These are phyloP conservation scores for Vultur gryphus DNA, from an alignment of 2,797 vertebrate species.

Conservation along the genomic window DNA sequence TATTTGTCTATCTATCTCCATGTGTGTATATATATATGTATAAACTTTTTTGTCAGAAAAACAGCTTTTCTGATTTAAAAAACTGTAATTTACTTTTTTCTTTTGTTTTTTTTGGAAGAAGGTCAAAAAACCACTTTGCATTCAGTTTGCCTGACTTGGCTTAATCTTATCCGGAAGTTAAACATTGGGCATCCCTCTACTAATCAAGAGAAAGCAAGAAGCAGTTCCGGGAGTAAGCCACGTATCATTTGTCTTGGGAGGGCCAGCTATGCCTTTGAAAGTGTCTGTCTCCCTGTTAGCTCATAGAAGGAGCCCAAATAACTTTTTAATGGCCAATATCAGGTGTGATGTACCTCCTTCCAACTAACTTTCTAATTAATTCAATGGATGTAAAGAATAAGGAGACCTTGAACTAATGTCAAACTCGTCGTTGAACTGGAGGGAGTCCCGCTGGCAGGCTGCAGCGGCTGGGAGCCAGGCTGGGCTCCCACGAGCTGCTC, in stretches of 20 bases:
- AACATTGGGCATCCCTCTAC: neutral
- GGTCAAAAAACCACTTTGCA: neutral
- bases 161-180: neutral
- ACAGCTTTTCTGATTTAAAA: neutral
- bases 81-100: neutral
- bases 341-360: neutral
- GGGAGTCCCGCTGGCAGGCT: neutral
- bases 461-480: neutral
- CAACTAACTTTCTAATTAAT: neutral
- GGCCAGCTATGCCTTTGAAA: neutral
- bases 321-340: neutral
- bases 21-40: neutral
- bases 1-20: neutral
- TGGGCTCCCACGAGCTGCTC: neutral
- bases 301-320: neutral
- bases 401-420: neutral
- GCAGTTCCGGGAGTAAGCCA: neutral
- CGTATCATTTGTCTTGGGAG: neutral
- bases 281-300: neutral
- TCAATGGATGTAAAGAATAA: neutral
- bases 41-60: neutral
- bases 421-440: neutral
- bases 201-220: neutral
- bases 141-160: neutral
- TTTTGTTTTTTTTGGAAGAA: neutral